These are phyloP conservation scores for Stenoptilia bipunctidactyla DNA, from an alignment of 2,888 invertebrate species.

Conservation along the genomic window DNA sequence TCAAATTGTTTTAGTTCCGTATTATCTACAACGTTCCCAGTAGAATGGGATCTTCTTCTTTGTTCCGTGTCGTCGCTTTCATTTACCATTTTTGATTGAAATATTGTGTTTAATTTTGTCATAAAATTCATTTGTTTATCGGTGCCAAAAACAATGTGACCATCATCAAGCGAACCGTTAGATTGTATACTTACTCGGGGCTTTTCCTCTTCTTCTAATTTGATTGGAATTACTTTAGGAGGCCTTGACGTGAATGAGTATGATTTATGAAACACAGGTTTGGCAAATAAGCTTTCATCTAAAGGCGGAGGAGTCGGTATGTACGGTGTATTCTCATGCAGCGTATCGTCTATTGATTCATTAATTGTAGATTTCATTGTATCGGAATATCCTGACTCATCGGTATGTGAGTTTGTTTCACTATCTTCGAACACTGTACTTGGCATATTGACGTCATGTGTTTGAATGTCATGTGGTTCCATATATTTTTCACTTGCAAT, in stretches of 20 bases:
- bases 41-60: constrained; percentile 45
- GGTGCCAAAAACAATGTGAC: constrained; percentile 41
- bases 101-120: constrained; percentile 51
- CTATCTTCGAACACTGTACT: constrained; percentile 38
- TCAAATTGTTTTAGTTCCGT: constrained; percentile 25
- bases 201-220: constrained; percentile 21
- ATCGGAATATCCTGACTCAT: constrained; percentile 61
- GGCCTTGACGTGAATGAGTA: constrained; percentile 27
- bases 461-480: constrained; percentile 20
- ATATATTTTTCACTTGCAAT: constrained; percentile 12
- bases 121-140: constrained; percentile 47
- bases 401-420: constrained; percentile 51
- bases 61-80: constrained; percentile 32
- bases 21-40: constrained; percentile 37
- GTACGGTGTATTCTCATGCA: constrained; percentile 28
- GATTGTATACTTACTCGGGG: constrained; percentile 38
- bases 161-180: constrained; percentile 33
- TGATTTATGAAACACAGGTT: constrained; percentile 26
- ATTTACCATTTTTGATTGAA: constrained; percentile 38
- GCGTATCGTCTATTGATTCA: constrained; percentile 35
- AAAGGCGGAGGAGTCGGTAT: constrained; percentile 56
- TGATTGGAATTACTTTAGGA: constrained; percentile 15
- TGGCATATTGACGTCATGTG: constrained; percentile 18
- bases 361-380: constrained; percentile 38
- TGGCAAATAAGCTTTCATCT: constrained; percentile 42